Percentiles rank a stretch among this genome's conserved stretches.
Conservation (phyloP, 2,797 vertebrate species). For the Taenioides sp. region DNA sequence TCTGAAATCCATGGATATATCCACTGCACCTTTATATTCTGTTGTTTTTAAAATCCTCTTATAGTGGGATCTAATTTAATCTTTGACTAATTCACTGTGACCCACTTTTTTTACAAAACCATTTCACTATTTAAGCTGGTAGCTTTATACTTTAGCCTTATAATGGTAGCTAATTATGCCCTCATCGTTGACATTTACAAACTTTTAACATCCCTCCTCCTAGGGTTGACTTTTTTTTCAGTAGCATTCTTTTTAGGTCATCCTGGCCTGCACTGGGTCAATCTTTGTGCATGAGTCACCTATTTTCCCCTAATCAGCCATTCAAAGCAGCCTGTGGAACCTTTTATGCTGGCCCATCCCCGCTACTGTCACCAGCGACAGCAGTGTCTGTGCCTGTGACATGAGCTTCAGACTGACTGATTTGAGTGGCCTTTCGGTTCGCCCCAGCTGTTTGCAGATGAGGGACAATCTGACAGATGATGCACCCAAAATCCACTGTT, state of each 20-base stretch:
- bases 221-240: not conserved
- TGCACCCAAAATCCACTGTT: conserved; percentile 41
- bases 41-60: not conserved
- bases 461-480: conserved; percentile 52
- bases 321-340: conserved; percentile 45
- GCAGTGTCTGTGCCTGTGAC: conserved; percentile 45
- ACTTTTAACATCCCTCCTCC: not conserved
- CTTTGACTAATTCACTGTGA: not conserved
- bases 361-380: conserved; percentile 50
- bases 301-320: conserved; percentile 37
- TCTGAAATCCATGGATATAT: not conserved
- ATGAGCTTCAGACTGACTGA: conserved; percentile 57
- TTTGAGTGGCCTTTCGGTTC: conserved; percentile 60
- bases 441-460: conserved; percentile 65
- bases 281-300: conserved; percentile 26
- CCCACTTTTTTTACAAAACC: not conserved
- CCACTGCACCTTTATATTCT: not conserved
- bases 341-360: conserved; percentile 30
- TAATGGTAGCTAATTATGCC: not conserved
- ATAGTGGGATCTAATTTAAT: not conserved
- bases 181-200: not conserved
- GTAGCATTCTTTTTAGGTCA: conserved; percentile 1
- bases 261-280: not conserved
- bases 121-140: not conserved
- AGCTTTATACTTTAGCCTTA: not conserved